Conservation (phyloP, 2,797 vertebrate species). For the Todus mexicanus region DNA sequence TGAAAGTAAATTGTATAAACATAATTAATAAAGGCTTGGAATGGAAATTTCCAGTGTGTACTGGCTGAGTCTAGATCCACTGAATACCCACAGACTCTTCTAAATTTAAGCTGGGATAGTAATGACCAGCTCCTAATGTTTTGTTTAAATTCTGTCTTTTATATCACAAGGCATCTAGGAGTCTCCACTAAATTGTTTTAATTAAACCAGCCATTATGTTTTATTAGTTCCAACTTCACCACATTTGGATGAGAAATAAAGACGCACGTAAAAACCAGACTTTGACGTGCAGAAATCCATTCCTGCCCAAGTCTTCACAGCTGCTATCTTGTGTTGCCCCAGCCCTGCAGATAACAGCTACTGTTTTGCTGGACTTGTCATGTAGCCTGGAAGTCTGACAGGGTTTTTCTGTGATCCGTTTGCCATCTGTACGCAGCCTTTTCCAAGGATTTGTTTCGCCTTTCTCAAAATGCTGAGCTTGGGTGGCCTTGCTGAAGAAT, state of each 20-base stretch:
- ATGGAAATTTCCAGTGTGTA: slow-evolving; percentile 58
- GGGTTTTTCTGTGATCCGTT: not conserved
- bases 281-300: slow-evolving; percentile 5
- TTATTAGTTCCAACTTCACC: slow-evolving; percentile 32
- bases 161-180: slow-evolving; percentile 49
- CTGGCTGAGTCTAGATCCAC: not conserved
- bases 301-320: not conserved
- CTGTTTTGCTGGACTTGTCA: slow-evolving; percentile 35
- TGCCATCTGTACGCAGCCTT: not conserved
- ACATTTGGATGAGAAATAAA: slow-evolving; percentile 18
- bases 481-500: slow-evolving; percentile 18
- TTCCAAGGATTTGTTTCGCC: not conserved
- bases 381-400: slow-evolving; percentile 9
- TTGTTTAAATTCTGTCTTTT: slow-evolving; percentile 28
- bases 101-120: slow-evolving; percentile 10
- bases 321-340: slow-evolving; percentile 22
- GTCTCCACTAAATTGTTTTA: slow-evolving; percentile 52
- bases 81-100: slow-evolving; percentile 19
- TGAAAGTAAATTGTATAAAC: slow-evolving; percentile 50
- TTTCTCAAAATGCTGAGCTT: not conserved
- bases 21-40: slow-evolving; percentile 60
- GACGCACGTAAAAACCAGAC: not conserved
- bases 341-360: slow-evolving; percentile 37
- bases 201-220: slow-evolving; percentile 50
- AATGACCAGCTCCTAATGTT: not conserved